Conservation (phyloP, 2,888 invertebrate genomes). For the Dioctria rufipes region DNA sequence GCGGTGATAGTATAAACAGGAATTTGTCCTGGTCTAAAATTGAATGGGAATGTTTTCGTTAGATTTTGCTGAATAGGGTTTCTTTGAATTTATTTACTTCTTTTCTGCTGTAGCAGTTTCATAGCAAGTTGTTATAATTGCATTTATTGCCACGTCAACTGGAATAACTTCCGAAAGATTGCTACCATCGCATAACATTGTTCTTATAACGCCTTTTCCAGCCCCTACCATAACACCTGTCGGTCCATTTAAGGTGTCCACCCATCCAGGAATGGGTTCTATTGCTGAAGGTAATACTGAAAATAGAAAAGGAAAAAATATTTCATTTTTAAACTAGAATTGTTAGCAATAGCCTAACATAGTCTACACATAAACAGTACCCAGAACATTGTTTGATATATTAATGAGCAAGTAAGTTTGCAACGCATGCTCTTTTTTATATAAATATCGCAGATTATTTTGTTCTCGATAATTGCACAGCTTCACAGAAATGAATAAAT, state of each 20-base stretch:
- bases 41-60: neutral
- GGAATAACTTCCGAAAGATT: constrained; percentile 85
- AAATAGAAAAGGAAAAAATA: neutral
- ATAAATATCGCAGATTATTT: too few species aligned
- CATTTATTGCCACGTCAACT: constrained; percentile 88
- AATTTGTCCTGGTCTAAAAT: constrained; percentile 76
- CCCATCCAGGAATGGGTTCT: constrained; percentile 92
- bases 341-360: too few species aligned
- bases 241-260: constrained; percentile 93
- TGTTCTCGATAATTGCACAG: too few species aligned
- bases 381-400: too few species aligned
- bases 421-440: too few species aligned
- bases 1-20: constrained; percentile 94
- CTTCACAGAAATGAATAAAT: too few species aligned
- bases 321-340: too few species aligned
- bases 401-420: too few species aligned
- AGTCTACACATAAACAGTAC: too few species aligned
- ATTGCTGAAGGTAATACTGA: constrained; percentile 84
- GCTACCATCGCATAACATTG: constrained; percentile 85
- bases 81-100: constrained; percentile 20
- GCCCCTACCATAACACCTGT: constrained; percentile 87
- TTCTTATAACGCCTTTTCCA: constrained; percentile 91
- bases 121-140: constrained; percentile 81
- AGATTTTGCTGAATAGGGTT: neutral
- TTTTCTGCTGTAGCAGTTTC: constrained; percentile 71